These are phyloP conservation scores for Zele albiditarsus DNA, from an alignment of 2,888 invertebrate genomes.

Conservation along the genomic window DNA sequence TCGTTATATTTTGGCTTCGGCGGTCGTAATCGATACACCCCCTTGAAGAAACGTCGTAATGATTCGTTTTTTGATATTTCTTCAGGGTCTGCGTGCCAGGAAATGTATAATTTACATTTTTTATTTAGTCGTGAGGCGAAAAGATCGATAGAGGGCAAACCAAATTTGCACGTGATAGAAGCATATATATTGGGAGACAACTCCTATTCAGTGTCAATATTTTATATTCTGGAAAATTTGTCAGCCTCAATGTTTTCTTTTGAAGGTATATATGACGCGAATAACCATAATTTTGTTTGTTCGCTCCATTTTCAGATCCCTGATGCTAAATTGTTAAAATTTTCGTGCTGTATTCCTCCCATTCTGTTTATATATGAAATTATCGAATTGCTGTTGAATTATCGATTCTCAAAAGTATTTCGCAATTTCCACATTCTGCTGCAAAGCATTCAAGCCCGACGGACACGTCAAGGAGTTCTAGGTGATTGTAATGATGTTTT, in stretches of 20 bases:
- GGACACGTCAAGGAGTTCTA: slow-evolving; percentile 46
- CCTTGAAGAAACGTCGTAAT: too few relatives aligned
- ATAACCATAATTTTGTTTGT: slow-evolving; percentile 44
- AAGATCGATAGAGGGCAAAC: slow-evolving; percentile 43
- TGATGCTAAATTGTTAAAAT: slow-evolving; percentile 42
- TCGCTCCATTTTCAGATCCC: slow-evolving; percentile 49
- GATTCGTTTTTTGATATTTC: too few relatives aligned
- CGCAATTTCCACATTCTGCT: slow-evolving; percentile 24
- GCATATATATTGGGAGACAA: slow-evolving; percentile 41
- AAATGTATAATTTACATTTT: slow-evolving; percentile 45
- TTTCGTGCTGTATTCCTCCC: slow-evolving; percentile 40
- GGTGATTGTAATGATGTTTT: slow-evolving; percentile 46
- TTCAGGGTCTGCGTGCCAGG: slow-evolving; percentile 49
- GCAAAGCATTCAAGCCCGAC: slow-evolving; percentile 46
- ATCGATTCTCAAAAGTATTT: slow-evolving; percentile 43
- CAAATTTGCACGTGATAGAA: slow-evolving; percentile 36
- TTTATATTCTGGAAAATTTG: slow-evolving; percentile 47
- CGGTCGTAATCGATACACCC: too few relatives aligned
- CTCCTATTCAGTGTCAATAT: slow-evolving; percentile 49
- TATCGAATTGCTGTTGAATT: slow-evolving; percentile 50
- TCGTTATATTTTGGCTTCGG: too few relatives aligned
- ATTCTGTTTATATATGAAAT: slow-evolving; percentile 39
- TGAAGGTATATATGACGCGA: slow-evolving; percentile 49
- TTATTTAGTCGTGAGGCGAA: slow-evolving; percentile 46
- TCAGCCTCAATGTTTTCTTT: slow-evolving; percentile 50